Percentiles rank a stretch among this genome's conserved stretches.
phyloP scores from a whole-genome alignment of 1,140 invertebrate species.

The Bombus superbus region DNA sequence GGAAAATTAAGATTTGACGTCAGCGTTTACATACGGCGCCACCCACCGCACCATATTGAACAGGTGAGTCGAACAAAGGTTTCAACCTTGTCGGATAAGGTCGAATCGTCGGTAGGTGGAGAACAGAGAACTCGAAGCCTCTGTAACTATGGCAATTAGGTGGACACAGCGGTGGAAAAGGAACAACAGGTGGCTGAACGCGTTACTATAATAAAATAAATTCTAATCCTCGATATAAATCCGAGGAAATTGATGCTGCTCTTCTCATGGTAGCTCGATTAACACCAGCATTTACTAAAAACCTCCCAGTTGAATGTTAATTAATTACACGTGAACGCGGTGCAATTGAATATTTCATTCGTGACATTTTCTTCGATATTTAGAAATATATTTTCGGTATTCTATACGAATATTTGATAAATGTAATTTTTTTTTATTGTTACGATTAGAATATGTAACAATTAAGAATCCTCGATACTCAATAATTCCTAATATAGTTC shows the following conservation, averaged over 20 bases:
- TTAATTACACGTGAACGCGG: too few relatives aligned
- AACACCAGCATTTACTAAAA: background rate
- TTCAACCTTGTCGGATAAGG: too few relatives aligned
- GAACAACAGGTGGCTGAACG: conserved; percentile 47
- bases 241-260: background rate
- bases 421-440: too few relatives aligned
- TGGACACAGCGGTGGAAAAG: background rate
- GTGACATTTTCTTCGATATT: background rate
- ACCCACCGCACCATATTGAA: too few relatives aligned
- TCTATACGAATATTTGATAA: too few relatives aligned
- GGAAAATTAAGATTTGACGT: background rate
- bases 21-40: background rate
- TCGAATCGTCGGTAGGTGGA: background rate
- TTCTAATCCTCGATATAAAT: conserved; percentile 2
- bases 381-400: background rate
- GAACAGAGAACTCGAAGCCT: background rate
- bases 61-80: background rate
- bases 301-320: background rate
- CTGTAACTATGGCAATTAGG: conserved; percentile 1
- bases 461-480: too few relatives aligned
- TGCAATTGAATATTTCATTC: background rate
- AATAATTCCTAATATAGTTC: too few relatives aligned
- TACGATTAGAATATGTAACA: too few relatives aligned
- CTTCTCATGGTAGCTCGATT: background rate
- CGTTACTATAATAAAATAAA: conserved; percentile 18